These are phyloP conservation scores for Chelonus insularis DNA, from an alignment of 1,140 invertebrate genomes.

Conservation along the genomic window DNA sequence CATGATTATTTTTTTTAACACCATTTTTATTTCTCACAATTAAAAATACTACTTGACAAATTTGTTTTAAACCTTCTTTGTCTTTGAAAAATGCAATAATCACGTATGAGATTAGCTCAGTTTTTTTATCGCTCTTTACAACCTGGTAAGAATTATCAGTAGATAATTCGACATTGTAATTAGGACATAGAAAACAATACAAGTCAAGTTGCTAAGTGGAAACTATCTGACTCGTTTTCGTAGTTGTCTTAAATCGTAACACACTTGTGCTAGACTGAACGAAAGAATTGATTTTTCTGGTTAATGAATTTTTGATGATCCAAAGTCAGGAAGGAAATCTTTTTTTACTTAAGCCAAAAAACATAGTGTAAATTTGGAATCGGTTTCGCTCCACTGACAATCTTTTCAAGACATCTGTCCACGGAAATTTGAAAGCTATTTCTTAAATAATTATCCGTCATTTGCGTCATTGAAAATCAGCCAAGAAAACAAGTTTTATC, in stretches of 20 bases:
- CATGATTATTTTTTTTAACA: no score
- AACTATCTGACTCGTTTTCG: background rate
- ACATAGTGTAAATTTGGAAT: background rate
- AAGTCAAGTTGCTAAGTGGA: background rate
- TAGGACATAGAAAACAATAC: slow-evolving; percentile 2
- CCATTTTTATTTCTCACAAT: no score
- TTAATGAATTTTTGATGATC: slow-evolving; percentile 2
- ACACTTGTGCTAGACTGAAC: background rate
- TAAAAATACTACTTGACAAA: no score
- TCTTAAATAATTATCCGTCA: slow-evolving; percentile 14
- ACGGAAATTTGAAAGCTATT: slow-evolving; percentile 21
- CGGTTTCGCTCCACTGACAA: background rate
- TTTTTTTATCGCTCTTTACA: background rate
- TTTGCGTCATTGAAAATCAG: slow-evolving; percentile 45
- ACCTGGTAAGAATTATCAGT: background rate
- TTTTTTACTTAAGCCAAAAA: no score
- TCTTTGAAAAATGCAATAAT: background rate
- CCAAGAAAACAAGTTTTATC: slow-evolving; percentile 35
- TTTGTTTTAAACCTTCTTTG: no score
- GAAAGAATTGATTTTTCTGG: slow-evolving; percentile 1
- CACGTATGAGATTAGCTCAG: background rate
- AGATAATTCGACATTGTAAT: background rate
- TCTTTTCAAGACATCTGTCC: slow-evolving; percentile 9
- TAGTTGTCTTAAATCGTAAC: background rate
- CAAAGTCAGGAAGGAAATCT: background rate